Evolutionary conservation across 2,113 vertebrate genomes (phyloP), one percentile per base, ranked within the genome.

Genomic region (Engystomops pustulosus): DNA sequence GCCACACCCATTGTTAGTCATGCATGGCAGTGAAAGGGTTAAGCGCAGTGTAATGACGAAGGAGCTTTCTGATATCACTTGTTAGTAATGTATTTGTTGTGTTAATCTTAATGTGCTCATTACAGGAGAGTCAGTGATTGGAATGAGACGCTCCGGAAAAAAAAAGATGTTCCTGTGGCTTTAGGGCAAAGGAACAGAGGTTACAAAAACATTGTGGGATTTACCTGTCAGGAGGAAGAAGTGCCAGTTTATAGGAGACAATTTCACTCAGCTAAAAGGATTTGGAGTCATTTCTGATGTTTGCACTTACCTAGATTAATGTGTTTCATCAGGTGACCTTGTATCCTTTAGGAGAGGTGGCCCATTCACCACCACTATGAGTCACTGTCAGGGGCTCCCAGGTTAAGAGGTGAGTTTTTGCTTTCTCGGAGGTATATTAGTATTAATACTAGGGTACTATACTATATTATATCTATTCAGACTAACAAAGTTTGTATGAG

Each of bases 251-350:
- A 67, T 23, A 75, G 67, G 58, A 83, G 81, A 75, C 53, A 44
- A 23, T 83, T 76, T 83, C 55, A 83, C 81, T 83, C 45, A 51
- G 81, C 81, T 83, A 83, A 83, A 83, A 83, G 81, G 81, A 83
- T 83, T 83, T 75, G 32, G 51, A 83, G 41, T 75, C 53, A 83
- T 83, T 82, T 72, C 51, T 82, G 36, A 71, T 60, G 69, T 82
- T 25, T 70, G 67, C 70, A 58, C 25, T 72, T 62, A 76, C 58
- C 45, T 34, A 83, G 55, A 83, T 49, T 49, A 51, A 45, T 38
- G 44, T 30, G 49, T 82, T 83, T 67, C 44, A 51, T 67, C 41
- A 4, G 25, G 41, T 58, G 81, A 62, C 51, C 69, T 81, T 74
- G 51, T 62, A 75, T 45, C 53, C 55, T 68, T n/a, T 36, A 74